Percentiles rank a stretch among this genome's conserved stretches.
Evolutionary conservation across 2,888 invertebrate genomes (phyloP).

Genomic region (Bimastos eiseni): DNA sequence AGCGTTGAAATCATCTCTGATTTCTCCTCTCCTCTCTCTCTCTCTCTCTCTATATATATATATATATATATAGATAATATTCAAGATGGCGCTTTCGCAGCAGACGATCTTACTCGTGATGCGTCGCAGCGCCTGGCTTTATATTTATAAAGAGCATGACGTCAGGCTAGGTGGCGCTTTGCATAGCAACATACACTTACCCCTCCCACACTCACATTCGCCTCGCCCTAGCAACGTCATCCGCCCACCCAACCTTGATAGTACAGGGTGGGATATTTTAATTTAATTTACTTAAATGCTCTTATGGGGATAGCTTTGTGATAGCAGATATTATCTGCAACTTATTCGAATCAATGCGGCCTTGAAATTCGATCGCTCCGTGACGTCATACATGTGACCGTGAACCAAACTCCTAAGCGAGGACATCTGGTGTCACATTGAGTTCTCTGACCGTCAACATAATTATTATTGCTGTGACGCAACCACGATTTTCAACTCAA

Average conservation of each 20-base stretch:
- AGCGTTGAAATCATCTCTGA: conserved; percentile 16
- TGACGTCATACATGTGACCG: conserved; percentile 10
- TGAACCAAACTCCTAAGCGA: background rate
- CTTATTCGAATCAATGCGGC: background rate
- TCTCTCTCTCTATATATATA: no score
- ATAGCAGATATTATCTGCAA: background rate
- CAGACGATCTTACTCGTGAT: background rate
- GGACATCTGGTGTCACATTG: background rate
- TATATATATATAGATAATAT: no score
- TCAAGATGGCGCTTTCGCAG: background rate
- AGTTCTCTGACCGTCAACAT: no score
- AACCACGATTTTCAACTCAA: background rate
- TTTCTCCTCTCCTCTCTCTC: no score
- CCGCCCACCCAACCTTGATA: background rate
- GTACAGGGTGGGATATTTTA: background rate
- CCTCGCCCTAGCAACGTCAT: background rate
- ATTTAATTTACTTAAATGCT: background rate
- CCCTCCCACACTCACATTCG: no score
- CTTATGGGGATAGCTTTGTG: no score
- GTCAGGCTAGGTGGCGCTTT: background rate
- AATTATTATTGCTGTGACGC: no score
- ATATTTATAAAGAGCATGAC: background rate
- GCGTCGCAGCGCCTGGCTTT: background rate
- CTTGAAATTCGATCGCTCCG: background rate
- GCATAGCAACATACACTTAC: background rate